Conservation (phyloP, 2,797 vertebrate species). For the Sebastolobus altivelis region DNA sequence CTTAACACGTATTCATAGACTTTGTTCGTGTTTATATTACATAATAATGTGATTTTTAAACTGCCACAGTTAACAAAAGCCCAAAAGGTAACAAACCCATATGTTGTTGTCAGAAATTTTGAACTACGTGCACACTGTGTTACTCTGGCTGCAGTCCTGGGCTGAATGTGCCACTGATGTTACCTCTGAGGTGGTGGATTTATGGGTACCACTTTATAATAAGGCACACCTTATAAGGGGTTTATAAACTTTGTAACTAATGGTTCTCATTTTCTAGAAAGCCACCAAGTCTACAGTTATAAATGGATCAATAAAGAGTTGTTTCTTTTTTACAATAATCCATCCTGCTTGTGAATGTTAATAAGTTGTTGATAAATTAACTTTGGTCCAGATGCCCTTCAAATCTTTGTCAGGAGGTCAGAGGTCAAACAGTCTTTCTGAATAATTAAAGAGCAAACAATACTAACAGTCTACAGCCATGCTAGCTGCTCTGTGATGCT, state of each 20-base stretch:
- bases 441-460: neutral
- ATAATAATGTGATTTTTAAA: constrained; percentile 12
- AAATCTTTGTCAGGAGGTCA: neutral
- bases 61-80: neutral
- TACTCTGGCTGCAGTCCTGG: constrained; percentile 36
- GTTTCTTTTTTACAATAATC: neutral
- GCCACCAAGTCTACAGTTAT: neutral
- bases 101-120: constrained; percentile 16
- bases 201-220: neutral
- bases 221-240: neutral
- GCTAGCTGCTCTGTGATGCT: too few relatives aligned
- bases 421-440: neutral
- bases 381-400: neutral
- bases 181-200: constrained; percentile 8
- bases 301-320: neutral
- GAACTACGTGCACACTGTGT: neutral
- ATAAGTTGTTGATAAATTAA: neutral
- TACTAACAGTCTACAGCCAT: neutral
- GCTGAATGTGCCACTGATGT: constrained; percentile 21
- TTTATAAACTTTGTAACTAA: neutral
- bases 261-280: neutral
- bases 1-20: neutral
- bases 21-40: neutral
- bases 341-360: neutral
- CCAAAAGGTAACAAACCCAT: neutral